Evolutionary conservation across 2,888 invertebrate genomes (phyloP), one percentile per base, ranked within the genome.

Genomic region (Lumbricus terrestris): DNA sequence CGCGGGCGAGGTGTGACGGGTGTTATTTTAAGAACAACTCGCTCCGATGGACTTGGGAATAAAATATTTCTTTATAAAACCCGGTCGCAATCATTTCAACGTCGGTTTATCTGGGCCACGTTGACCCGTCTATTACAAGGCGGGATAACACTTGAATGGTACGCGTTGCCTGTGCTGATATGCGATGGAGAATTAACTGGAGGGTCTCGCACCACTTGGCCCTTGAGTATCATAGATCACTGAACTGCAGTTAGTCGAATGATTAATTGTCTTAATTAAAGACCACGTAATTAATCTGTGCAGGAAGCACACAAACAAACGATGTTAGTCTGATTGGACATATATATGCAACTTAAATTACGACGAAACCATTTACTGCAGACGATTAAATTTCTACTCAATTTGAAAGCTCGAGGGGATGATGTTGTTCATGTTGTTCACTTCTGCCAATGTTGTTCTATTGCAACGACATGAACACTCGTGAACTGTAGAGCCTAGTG

Each of bases 1-100:
- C 35, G 34, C 85, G n/a, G 85, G 85, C 85, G 47, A 47, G 20
- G 47, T 47, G 37, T 37, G 37, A 85, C 34, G 85, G 85, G 23
- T 85, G 85, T 85, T 85, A 35, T 85, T 37, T 85, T 85, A 85
- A 85, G 85, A 34, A 34, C 35, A 85, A 34, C 85, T 16, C 85
- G 85, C n/a, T 11, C 69, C 11, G 69, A 6, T 69, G 69, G n/a
- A 69, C 29, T n/a, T 69, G n/a, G 11, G 69, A n/a, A 29, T n/a
- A n/a, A 69, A 69, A 69, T 69, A 69, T 69, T 69, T 69, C 69
- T 69, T 69, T 69, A 29, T 69, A n/a, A n/a, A 69, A 69, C 69
- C n/a, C n/a, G 69, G 69, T n/a, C 69, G 69, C 69, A n/a, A 69
- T 69, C 29, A 69, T n/a, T 29, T 69, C 69, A n/a, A 29, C 69